Percentiles rank a stretch among this genome's conserved stretches.
phyloP scores from a whole-genome alignment of 2,113 vertebrate species.

The Paradoxurus hermaphroditus region DNA sequence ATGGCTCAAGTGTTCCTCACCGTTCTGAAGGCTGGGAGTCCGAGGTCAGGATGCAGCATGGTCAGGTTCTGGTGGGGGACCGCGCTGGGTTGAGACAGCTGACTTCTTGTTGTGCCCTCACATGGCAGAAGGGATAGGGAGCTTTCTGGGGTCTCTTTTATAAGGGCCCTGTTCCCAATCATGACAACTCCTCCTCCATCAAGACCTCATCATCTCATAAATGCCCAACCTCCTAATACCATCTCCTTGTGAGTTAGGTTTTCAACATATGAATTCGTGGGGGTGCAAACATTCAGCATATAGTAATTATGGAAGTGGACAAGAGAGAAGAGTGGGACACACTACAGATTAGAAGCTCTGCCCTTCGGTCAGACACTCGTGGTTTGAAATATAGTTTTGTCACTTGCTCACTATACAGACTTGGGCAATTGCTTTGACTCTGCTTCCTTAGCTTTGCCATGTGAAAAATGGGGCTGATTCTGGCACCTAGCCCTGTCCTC shows the following conservation, averaged over 20 bases:
- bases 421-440: neutral
- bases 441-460: neutral
- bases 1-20: neutral
- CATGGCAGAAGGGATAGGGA: neutral
- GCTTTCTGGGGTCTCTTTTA: neutral
- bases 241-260: neutral
- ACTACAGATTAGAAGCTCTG: neutral
- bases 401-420: neutral
- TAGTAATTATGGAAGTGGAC: neutral
- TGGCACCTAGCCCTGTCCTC: no score
- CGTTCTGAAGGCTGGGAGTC: neutral
- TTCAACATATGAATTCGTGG: neutral
- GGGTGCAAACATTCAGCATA: neutral
- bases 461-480: neutral
- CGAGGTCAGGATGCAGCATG: neutral
- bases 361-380: neutral
- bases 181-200: neutral
- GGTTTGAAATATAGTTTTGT: neutral
- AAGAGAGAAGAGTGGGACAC: neutral
- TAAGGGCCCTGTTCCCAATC: neutral
- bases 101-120: neutral
- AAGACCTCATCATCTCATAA: neutral
- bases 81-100: neutral
- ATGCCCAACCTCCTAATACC: neutral
- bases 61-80: neutral